Base-by-base conservation (phyloP, 2,113 vertebrate species). In the Myanophis thanlyinensis region DNA sequence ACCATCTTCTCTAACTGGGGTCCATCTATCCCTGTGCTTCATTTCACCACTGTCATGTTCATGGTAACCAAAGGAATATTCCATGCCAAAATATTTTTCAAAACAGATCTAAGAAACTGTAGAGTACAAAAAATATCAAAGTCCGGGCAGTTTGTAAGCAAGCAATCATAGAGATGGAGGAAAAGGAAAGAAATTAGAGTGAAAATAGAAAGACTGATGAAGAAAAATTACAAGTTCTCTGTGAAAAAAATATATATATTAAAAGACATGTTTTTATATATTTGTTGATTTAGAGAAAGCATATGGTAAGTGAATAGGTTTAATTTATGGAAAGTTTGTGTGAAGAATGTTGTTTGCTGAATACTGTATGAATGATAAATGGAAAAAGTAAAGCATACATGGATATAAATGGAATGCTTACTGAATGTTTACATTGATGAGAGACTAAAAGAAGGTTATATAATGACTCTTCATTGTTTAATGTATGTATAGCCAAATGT, bases 1-100 rank as follows among this genome's bases (percentile, higher is more conserved):
- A 96, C 54, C 93, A 51, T 85, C 1, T 91, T 96, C 87, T 95
- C 89, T 90, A 67, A 91, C 73, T 93, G 96, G 93, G 92, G 25
- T 95, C 94, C 94, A 95, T 97, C 95, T 96, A 94, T 96, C 56
- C 23, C 9, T 62, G 44, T 48, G 95, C 88, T 96, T 95, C 95
- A 93, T 95, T 93, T 84, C 87, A 25, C 88, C 67, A 86, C 93
- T 91, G 52, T 94, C 35, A 0, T 96, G 96, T 91, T 95, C 95
- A 73, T 80, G 95, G 94, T 88, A 94, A 86, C 92, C 93, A 90
- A 67, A 94, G 12, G 91, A 95, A 95, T 90, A 59, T 95, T 40
- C 88, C n/a, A 9, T 48, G 93, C 52, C 90, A 91, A 93, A 94
- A 91, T 91, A 85, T 1, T 62, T 91, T 91, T 27, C 22, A 7